Conservation (phyloP, 1,140 invertebrate species). For the Drosophila navojoa region DNA sequence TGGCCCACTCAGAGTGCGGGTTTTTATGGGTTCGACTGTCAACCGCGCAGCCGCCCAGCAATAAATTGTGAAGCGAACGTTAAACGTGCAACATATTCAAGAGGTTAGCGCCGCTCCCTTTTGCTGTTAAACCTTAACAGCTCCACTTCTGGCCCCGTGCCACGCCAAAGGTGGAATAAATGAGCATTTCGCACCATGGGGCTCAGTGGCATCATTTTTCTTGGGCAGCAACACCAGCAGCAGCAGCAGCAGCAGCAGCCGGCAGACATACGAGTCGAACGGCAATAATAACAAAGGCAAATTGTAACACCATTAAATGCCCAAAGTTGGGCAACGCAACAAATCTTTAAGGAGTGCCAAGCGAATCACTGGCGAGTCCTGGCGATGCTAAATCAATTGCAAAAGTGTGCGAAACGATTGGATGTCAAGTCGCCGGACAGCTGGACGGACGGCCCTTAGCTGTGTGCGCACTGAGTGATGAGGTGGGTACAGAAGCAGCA, state of each 20-base stretch:
- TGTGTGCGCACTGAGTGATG: conserved; percentile 50
- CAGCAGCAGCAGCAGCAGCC: neutral
- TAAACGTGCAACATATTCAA: conserved; percentile 78
- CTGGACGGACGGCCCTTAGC: conserved; percentile 2
- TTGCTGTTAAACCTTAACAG: neutral
- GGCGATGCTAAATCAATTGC: conserved; percentile 72
- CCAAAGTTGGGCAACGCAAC: conserved; percentile 56
- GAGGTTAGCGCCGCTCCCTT: conserved; percentile 19
- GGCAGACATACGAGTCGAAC: conserved; percentile 4
- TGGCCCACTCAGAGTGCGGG: conserved; percentile 30
- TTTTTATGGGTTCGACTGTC: conserved; percentile 79
- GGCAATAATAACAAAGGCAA: conserved; percentile 72
- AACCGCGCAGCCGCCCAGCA: conserved; percentile 69
- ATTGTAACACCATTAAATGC: conserved; percentile 73
- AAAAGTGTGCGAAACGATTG: conserved; percentile 73
- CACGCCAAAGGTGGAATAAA: conserved; percentile 54
- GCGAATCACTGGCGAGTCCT: neutral
- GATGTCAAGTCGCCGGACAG: conserved; percentile 45
- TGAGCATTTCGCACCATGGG: conserved; percentile 72
- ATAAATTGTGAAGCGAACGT: conserved; percentile 72
- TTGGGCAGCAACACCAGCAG: conserved; percentile 12
- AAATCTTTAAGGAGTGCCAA: conserved; percentile 49
- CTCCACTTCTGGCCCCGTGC: conserved; percentile 12
- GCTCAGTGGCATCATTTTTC: conserved; percentile 73
- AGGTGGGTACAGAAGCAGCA: conserved; percentile 35